phyloP scores from a whole-genome alignment of 92 coral and sea anemone genomes.

The Muricea muricata region DNA sequence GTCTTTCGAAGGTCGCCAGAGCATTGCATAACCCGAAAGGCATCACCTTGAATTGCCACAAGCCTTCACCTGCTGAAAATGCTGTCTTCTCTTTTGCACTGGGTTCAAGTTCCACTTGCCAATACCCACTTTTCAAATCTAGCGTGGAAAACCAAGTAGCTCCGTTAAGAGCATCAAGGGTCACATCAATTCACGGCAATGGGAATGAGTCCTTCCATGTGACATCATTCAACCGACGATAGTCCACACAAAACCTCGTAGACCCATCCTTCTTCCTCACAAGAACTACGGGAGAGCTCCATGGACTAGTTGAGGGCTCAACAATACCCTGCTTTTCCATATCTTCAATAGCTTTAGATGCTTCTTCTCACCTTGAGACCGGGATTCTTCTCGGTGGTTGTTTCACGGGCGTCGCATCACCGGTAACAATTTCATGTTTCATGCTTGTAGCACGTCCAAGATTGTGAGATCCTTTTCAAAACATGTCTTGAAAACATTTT shows the following conservation, averaged over 20 bases:
- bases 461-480: neutral
- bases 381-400: constrained; percentile 5
- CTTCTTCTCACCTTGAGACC: neutral
- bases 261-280: neutral
- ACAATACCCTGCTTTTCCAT: constrained; percentile 3
- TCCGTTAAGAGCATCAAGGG: neutral
- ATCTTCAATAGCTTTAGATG: neutral
- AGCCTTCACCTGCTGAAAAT: neutral
- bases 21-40: neutral
- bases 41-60: constrained; percentile 11
- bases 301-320: too few relatives aligned
- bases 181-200: neutral
- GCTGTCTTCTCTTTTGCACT: neutral
- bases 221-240: neutral
- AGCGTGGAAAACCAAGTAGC: neutral
- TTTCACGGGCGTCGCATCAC: neutral
- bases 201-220: neutral
- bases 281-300: neutral
- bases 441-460: constrained; percentile 1
- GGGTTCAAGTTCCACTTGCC: neutral
- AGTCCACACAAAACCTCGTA: neutral
- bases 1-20: constrained; percentile 9
- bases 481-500: neutral
- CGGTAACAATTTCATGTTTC: neutral
- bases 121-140: too few relatives aligned